phyloP scores from a whole-genome alignment of 2,888 invertebrate species.

The Syritta pipiens region DNA sequence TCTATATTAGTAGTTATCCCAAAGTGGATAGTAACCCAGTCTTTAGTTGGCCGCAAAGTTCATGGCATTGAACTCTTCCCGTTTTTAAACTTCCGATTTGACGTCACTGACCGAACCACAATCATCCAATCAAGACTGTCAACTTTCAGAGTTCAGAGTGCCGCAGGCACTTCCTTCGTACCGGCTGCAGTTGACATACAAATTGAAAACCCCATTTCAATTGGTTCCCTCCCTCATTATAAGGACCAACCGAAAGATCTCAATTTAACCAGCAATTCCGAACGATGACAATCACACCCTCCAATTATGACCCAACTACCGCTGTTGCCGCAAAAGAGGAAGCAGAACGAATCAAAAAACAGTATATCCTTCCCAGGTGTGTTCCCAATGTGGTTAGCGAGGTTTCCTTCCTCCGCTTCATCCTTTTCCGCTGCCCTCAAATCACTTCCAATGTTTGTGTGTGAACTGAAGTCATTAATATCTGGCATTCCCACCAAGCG shows the following conservation, averaged over 20 bases:
- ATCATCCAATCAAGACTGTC: too few relatives aligned
- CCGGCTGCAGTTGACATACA: too few relatives aligned
- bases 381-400: not conserved
- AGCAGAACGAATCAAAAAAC: not conserved
- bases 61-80: too few relatives aligned
- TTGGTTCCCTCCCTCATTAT: too few relatives aligned
- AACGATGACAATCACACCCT: constrained; percentile 1
- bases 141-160: too few relatives aligned
- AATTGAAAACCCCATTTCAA: not conserved
- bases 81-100: too few relatives aligned
- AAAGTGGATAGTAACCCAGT: too few relatives aligned
- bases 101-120: too few relatives aligned
- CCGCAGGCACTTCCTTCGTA: too few relatives aligned
- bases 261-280: not conserved
- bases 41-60: too few relatives aligned
- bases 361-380: constrained; percentile 12
- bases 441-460: constrained; percentile 10
- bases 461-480: constrained; percentile 37
- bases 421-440: not conserved
- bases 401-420: not conserved
- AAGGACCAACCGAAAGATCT: too few relatives aligned
- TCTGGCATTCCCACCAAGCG: constrained; percentile 30
- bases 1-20: too few relatives aligned
- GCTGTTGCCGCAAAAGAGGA: not conserved
- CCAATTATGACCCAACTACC: not conserved